Evolutionary conservation across 2,113 vertebrate species (phyloP).

Genomic region (Climacteris rufus): DNA sequence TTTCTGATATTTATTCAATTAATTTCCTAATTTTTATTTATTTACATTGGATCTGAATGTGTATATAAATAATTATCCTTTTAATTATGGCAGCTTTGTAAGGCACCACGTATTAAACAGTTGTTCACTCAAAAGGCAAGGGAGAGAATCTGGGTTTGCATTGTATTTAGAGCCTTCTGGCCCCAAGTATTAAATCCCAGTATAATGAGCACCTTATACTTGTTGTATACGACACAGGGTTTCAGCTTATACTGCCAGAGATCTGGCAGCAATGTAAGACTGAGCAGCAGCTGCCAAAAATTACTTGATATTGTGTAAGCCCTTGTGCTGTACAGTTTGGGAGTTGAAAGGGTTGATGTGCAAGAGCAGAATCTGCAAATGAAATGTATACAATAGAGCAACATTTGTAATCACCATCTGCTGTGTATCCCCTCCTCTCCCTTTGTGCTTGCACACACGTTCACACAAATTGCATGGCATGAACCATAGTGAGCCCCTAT

Average conservation of each 20-base stretch:
- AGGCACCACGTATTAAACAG: neutral
- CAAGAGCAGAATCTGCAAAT: constrained; percentile 31
- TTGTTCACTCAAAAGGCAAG: constrained; percentile 46
- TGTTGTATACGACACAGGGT: constrained; percentile 33
- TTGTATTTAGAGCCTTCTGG: constrained; percentile 51
- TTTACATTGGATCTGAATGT: constrained; percentile 11
- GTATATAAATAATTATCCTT: constrained; percentile 8
- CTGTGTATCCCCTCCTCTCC: neutral
- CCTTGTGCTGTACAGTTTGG: constrained; percentile 32
- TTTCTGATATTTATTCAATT: constrained; percentile 31
- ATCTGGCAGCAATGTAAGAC: constrained; percentile 26
- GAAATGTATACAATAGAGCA: neutral
- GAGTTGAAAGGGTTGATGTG: neutral
- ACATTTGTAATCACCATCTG: constrained; percentile 9
- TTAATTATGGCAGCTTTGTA: constrained; percentile 51
- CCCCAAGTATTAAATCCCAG: constrained; percentile 44
- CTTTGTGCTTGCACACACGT: neutral
- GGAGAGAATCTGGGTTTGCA: constrained; percentile 49
- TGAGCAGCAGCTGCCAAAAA: constrained; percentile 58
- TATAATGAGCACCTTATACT: constrained; percentile 65
- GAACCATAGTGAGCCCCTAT: neutral
- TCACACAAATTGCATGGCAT: neutral
- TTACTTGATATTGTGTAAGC: constrained; percentile 51
- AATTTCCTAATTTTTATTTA: constrained; percentile 36
- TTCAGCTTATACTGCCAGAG: constrained; percentile 43